Base-by-base conservation (phyloP, 2,113 vertebrate species). In the Sturnira hondurensis region DNA sequence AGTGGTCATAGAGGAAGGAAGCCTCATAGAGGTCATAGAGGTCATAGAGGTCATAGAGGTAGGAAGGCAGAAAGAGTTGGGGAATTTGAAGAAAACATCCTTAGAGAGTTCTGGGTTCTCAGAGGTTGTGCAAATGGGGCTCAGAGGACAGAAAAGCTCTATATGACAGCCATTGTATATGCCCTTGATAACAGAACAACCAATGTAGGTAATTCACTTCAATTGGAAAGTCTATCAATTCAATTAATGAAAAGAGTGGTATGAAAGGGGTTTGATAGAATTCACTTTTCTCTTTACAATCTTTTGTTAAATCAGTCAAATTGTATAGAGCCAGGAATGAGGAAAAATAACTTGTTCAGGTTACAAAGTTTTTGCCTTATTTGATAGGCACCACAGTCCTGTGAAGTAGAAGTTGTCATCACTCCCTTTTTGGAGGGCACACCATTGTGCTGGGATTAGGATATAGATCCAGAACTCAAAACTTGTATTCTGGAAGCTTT, bases 221-320 rank as follows among this genome's bases (percentile, higher is more conserved):
- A 9, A 88, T 74, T 73, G 7, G 77, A 52, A 63, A 81, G 31
- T 41, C 56, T 65, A 76, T 43, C 3, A 54, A 43, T 68, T 87
- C 68, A 70, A 41, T 82, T 58, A 92, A 15, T 38, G 81, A 71
- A 76, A 73, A 4, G 26, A 80, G 20, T 78, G 28, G 31, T 61
- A 54, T 24, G 16, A 93, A 95, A 86, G 28, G 38, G 22, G 50
- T 31, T 74, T 38, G 12, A 8, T 58, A 70, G 15, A 96, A 70
- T 67, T 78, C 33, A 67, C 19, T 77, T 82, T 93, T 81, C 36
- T 82, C 47, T 63, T 63, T 24, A 70, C 76, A 74, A 76, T 16
- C n/a, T 31, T 74, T 58, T 80, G 47, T 36, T 52, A 41, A 86
- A 43, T 70, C 63, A 90, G 41, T 81, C 38, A 85, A 31, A 65